Conservation (phyloP, 2,113 vertebrate genomes). For the Phaethon lepturus region DNA sequence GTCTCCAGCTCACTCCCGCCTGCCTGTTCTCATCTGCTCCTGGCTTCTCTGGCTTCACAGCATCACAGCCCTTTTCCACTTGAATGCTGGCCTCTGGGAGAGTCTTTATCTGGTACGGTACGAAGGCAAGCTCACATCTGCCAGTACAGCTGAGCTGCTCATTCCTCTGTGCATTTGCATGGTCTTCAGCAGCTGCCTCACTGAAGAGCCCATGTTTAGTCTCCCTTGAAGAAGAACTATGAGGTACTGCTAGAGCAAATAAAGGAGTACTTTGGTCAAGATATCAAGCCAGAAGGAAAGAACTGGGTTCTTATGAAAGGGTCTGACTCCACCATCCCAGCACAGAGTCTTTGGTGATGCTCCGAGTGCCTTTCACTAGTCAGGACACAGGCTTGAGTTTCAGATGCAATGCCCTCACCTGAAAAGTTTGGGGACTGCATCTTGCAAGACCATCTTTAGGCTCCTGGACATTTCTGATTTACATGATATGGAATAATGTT, state of each 20-base stretch:
- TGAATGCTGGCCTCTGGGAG: background rate
- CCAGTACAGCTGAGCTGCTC: background rate
- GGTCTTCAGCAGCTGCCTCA: background rate
- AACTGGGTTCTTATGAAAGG: accelerated
- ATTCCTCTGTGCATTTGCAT: background rate
- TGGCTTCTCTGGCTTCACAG: background rate
- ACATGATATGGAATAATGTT: accelerated
- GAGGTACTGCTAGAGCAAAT: background rate
- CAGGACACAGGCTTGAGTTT: background rate
- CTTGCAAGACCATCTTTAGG: background rate
- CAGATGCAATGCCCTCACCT: background rate
- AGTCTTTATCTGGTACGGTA: background rate
- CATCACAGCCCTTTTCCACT: background rate
- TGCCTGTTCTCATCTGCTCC: background rate
- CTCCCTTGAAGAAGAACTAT: background rate
- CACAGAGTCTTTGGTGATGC: background rate
- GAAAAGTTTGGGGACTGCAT: background rate
- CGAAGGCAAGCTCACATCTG: background rate
- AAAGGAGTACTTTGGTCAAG: background rate
- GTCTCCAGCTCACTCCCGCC: background rate
- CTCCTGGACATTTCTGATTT: background rate
- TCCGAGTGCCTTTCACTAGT: background rate
- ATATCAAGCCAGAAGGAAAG: background rate
- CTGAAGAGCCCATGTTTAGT: background rate
- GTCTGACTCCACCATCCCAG: background rate